Evolutionary conservation across 1,140 invertebrate genomes (phyloP), one percentile per base, ranked within the genome.

Genomic region (Heliothis virescens): DNA sequence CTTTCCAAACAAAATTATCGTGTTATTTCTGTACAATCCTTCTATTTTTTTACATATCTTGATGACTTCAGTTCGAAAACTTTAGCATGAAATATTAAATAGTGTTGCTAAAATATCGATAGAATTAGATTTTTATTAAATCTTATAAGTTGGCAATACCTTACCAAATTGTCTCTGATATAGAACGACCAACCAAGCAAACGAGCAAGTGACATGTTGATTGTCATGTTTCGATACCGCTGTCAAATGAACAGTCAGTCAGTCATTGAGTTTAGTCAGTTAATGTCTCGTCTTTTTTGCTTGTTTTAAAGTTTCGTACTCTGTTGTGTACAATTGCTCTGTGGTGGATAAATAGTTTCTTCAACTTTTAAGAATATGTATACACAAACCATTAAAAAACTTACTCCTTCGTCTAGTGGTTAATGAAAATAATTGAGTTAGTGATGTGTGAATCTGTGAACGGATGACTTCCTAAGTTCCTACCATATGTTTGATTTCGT

Each of bases 401-500:
- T 80, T 69, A 55, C 34, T 50, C 75, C 34, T 77, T 29, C 48
- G 10, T 50, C 21, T 29, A n/a, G 74, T 62, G 47, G 80, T 84
- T 85, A 63, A 79, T 57, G 57, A 57, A 82, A 88, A 84, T 87
- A 87, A 82, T 80, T 86, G 85, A 79, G 72, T 79, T 75, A 86
- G 88, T 91, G 86, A 94, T 90, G 89, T 92, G 87, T 92, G 81
- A 88, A 88, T 86, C 79, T 86, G 89, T 91, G 86, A 90, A 89
- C 90, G 93, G 91, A 87, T 94, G 90, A 93, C 86, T 91, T 90
- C 85, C 87, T 88, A 89, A 93, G 86, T 91, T 90, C 85, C 87
- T 88, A 89, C 91, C 93, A 94, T 94, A 94, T 94, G 93, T 91
- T 94, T 87, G 85, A 80, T 85, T 83, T 84, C 83, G 82, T 87